Conservation (phyloP, 2,113 vertebrate genomes). For the Galemys pyrenaicus region DNA sequence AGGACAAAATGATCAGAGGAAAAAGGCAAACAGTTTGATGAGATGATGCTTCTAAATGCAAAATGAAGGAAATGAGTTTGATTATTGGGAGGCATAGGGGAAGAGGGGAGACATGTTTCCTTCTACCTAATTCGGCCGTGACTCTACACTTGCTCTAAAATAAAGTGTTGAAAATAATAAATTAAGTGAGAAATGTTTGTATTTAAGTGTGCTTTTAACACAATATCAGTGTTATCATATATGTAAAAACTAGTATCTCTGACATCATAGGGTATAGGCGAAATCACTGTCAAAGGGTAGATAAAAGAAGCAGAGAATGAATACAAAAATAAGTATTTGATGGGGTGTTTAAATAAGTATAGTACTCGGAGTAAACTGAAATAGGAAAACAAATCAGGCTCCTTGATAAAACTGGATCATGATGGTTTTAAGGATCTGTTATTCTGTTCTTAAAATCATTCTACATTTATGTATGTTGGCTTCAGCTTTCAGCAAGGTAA, state of each 20-base stretch:
- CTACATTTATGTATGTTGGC: background rate
- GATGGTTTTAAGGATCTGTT: background rate
- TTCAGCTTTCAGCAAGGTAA: background rate
- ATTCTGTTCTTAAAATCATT: background rate
- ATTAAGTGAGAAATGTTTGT: background rate
- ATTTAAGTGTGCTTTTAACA: background rate
- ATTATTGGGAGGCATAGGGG: background rate
- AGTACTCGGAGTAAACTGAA: background rate
- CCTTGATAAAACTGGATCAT: background rate
- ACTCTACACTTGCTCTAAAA: background rate
- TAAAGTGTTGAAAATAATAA: background rate
- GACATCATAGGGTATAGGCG: too few relatives aligned
- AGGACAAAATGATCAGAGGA: background rate
- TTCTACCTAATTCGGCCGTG: background rate
- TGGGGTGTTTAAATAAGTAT: background rate
- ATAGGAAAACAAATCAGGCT: background rate
- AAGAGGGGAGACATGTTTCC: too few relatives aligned
- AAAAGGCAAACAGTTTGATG: background rate
- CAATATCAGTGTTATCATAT: too few relatives aligned
- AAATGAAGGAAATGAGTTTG: constrained; percentile 12
- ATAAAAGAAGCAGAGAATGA: background rate
- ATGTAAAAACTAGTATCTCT: too few relatives aligned
- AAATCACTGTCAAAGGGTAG: background rate
- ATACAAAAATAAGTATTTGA: background rate
- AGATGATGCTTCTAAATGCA: background rate